Base-by-base conservation (phyloP, 2,888 invertebrate species). In the Lithophane ornitopus region DNA sequence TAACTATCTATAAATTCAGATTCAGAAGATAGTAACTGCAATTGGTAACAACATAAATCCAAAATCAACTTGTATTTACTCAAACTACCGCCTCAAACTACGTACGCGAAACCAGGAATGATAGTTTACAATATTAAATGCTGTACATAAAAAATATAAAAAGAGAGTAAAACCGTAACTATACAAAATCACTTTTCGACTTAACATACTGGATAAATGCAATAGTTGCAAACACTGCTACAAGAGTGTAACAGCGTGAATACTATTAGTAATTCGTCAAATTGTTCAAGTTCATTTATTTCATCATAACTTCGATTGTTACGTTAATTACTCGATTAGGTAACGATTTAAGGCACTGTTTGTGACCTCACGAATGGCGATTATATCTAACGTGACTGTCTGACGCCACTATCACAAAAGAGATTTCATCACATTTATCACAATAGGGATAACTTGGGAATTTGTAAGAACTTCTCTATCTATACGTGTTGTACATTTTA, bases 371-470 rank as follows among this genome's bases (percentile, higher is more conserved):
- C 86, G 80, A 86, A 88, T 91, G 93, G 92, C 92, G 92, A 92
- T 90, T 94, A 95, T 92, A 94, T 92, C 95, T 95, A 95, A 94
- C 95, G 96, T 94, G 95, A 95, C 95, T 90, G 94, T 93, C 93
- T 90, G 92, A 90, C 91, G 96, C 94, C 96, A 94, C 96, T 96
- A 96, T 96, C 96, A 96, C 96, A 96, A 94, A 89, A 93, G 92
- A 94, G 91, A 94, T 94, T 95, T 93, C 93, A 95, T 95, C 96
- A 96, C 95, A 95, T 94, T 92, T 95, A 96, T 96, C 96, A 96
- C 96, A 95, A 94, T 94, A 92, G 87, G 94, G 92, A 93, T 91
- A 93, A 93, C 91, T 92, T 86, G 93, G 94, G 91, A 92, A 92
- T 92, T 90, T 89, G 88, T 88, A 88, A 85, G 86, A 89, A 89